A percentile compares a stretch with the other conserved stretches of the same genome.
These are phyloP conservation scores for Drosophila ficusphila DNA, from an alignment of 1,140 invertebrate genomes.

Conservation along the genomic window DNA sequence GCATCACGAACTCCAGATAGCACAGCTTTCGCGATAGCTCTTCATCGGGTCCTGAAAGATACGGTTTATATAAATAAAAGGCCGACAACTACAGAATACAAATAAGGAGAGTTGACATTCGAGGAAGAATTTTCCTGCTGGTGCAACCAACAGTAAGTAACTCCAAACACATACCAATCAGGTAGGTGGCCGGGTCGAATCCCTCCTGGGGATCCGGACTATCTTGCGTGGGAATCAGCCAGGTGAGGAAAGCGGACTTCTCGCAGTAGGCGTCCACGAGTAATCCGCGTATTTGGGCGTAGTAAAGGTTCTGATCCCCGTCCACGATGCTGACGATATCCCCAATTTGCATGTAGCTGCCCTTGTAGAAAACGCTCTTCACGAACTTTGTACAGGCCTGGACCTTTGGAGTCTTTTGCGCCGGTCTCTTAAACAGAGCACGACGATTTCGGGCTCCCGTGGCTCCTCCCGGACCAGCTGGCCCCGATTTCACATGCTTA, in stretches of 20 bases:
- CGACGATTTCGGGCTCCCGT: conserved; percentile 87
- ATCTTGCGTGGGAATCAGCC: conserved; percentile 94
- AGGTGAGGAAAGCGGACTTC: conserved; percentile 96
- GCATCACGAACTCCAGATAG: conserved; percentile 96
- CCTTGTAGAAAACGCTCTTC: conserved; percentile 93
- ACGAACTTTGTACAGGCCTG: conserved; percentile 92
- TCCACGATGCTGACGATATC: conserved; percentile 95
- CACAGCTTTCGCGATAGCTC: conserved; percentile 94
- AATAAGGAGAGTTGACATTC: too few species aligned
- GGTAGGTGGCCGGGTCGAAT: conserved; percentile 96
- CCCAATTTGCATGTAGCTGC: conserved; percentile 94
- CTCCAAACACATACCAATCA: conserved; percentile 88
- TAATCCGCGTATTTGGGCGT: conserved; percentile 95
- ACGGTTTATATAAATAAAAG: not conserved
- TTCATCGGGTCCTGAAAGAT: conserved; percentile 92
- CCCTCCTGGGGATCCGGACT: conserved; percentile 90
- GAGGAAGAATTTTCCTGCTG: too few species aligned
- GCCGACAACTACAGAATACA: not conserved
- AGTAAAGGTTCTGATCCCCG: conserved; percentile 91
- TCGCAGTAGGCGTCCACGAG: conserved; percentile 96
- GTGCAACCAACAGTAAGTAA: too few species aligned
- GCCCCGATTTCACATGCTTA: conserved; percentile 48
- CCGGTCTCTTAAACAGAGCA: conserved; percentile 92
- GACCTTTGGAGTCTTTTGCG: conserved; percentile 91
- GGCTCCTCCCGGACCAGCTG: conserved; percentile 80